Evolutionary conservation across 1,140 invertebrate genomes (phyloP).

Genomic region (Oryzaephilus surinamensis): DNA sequence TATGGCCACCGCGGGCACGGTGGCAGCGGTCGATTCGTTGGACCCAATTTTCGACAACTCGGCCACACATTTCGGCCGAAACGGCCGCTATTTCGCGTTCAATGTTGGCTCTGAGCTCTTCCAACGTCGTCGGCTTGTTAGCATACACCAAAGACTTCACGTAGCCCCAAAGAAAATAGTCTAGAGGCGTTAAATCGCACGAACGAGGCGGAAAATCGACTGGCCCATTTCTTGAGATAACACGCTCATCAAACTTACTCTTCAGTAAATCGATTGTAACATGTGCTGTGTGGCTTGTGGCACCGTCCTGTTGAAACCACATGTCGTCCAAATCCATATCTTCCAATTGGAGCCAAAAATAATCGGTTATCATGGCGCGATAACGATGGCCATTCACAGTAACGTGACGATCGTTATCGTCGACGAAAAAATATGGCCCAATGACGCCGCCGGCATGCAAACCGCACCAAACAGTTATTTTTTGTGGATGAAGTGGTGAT

Average conservation of each 20-base stretch:
- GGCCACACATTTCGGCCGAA: constrained; percentile 1
- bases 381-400: constrained; percentile 15
- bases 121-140: not conserved
- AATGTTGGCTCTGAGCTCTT: constrained; percentile 2
- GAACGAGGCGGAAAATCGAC: constrained; percentile 24
- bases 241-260: constrained; percentile 15
- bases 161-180: constrained; percentile 25
- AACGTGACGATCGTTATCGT: constrained; percentile 7
- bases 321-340: constrained; percentile 29
- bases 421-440: constrained; percentile 20
- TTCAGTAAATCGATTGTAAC: constrained; percentile 19
- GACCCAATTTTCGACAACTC: constrained; percentile 10
- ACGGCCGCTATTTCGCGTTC: constrained; percentile 2
- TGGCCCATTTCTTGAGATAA: constrained; percentile 25
- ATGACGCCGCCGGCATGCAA: constrained; percentile 16
- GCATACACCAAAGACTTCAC: not conserved
- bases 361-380: constrained; percentile 12
- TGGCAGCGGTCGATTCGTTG: constrained; percentile 2
- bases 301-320: too few species aligned
- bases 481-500: constrained; percentile 29
- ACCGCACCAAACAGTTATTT: constrained; percentile 29
- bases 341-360: constrained; percentile 15
- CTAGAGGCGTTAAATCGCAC: constrained; percentile 22
- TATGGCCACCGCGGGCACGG: constrained; percentile 5
- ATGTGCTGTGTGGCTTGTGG: too few species aligned